phyloP scores from a whole-genome alignment of 1,140 invertebrate species.

The Condylostylus longicornis region DNA sequence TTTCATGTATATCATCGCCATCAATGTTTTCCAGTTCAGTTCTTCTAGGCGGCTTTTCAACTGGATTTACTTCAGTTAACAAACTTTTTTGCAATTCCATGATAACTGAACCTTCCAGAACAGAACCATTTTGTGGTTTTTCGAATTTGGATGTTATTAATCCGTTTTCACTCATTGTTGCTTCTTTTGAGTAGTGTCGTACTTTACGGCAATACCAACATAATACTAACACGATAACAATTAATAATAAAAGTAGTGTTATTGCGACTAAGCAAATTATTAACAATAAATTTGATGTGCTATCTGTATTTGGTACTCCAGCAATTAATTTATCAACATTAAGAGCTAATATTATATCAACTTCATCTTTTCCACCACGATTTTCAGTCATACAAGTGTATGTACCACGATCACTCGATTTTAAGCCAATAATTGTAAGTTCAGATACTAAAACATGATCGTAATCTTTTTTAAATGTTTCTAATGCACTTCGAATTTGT shows the following conservation, averaged over 20 bases:
- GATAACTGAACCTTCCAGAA: conserved; percentile 41
- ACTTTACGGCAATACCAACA: conserved; percentile 47
- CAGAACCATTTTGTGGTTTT: conserved; percentile 43
- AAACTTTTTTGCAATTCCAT: conserved; percentile 64
- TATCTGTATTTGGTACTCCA: conserved; percentile 32
- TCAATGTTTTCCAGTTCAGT: conserved; percentile 51
- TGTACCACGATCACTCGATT: conserved; percentile 61
- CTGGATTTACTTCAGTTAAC: conserved; percentile 64
- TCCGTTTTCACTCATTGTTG: conserved; percentile 27
- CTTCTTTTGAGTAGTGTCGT: conserved; percentile 38
- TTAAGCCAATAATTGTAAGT: conserved; percentile 55
- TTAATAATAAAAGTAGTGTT: conserved; percentile 39
- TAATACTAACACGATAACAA: conserved; percentile 46
- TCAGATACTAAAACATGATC: conserved; percentile 29
- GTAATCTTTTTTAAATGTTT: conserved; percentile 1
- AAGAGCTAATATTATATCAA: conserved; percentile 46
- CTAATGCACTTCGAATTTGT: conserved; percentile 26
- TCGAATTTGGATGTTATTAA: conserved; percentile 33
- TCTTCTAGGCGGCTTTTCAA: conserved; percentile 57
- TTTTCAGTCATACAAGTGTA: conserved; percentile 81
- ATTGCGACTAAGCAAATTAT: conserved; percentile 39
- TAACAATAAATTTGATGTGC: conserved; percentile 33
- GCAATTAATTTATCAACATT: conserved; percentile 35
- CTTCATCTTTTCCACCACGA: conserved; percentile 59
- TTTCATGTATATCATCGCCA: conserved; percentile 60